These are phyloP conservation scores for Pogonomyrmex barbatus DNA, from an alignment of 1,140 invertebrate genomes.

Conservation along the genomic window DNA sequence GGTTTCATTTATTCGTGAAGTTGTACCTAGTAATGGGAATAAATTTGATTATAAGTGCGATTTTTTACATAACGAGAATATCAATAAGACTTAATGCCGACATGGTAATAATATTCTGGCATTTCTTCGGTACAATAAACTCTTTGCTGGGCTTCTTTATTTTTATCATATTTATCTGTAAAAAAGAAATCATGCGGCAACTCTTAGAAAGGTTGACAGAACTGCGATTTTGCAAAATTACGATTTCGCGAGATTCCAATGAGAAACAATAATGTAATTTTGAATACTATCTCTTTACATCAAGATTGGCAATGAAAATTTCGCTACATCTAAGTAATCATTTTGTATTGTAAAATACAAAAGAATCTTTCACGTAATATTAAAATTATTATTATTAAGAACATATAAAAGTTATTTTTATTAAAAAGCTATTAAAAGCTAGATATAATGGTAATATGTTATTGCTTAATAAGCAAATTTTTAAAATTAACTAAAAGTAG, in stretches of 20 bases:
- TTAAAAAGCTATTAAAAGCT: too few relatives aligned
- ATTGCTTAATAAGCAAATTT: too few relatives aligned
- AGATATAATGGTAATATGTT: too few relatives aligned
- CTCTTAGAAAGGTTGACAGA: conserved; percentile 84
- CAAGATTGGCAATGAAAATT: too few relatives aligned
- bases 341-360: too few relatives aligned
- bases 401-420: too few relatives aligned
- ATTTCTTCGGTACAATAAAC: conserved; percentile 87
- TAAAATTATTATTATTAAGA: too few relatives aligned
- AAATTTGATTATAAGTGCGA: conserved; percentile 87
- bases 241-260: conserved; percentile 78
- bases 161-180: conserved; percentile 91
- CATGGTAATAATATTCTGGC: conserved; percentile 86
- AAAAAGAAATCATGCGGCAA: conserved; percentile 76
- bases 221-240: conserved; percentile 46
- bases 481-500: too few relatives aligned
- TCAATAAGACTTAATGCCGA: conserved; percentile 69
- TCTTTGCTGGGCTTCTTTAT: conserved; percentile 89
- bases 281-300: conserved; percentile 12
- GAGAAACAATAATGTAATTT: conserved; percentile 77
- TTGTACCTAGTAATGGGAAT: conserved; percentile 92
- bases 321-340: too few relatives aligned
- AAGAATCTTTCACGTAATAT: too few relatives aligned
- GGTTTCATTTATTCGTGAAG: conserved; percentile 90
- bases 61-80: conserved; percentile 84